A percentile compares a stretch with the other conserved stretches of the same genome.
Conservation (phyloP, 1,140 invertebrate genomes). For the Aphaenogaster rudis region DNA sequence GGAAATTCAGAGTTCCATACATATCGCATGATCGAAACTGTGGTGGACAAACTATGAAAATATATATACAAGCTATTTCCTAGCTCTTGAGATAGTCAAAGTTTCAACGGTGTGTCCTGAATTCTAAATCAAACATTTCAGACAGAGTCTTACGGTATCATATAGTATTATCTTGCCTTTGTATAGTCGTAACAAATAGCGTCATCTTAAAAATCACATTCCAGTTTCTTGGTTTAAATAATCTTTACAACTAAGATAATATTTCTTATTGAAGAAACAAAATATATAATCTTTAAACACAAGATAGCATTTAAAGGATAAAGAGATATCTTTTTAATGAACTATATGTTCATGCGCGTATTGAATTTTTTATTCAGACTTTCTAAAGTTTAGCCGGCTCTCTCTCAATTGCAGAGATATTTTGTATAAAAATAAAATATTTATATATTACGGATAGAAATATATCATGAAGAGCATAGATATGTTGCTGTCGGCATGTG, state of each 20-base stretch:
- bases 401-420: neutral
- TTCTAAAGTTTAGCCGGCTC: neutral
- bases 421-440: neutral
- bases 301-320: neutral
- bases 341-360: neutral
- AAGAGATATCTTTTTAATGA: conserved; percentile 23
- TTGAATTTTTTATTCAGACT: neutral
- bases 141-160: neutral
- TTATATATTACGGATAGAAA: neutral
- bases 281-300: neutral
- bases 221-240: neutral
- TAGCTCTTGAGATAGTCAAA: conserved; percentile 29
- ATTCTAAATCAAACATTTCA: conserved; percentile 12
- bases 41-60: conserved; percentile 26
- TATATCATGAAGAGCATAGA: conserved; percentile 4
- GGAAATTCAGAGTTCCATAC: conserved; percentile 19
- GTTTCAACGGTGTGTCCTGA: conserved; percentile 8
- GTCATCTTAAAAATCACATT: neutral
- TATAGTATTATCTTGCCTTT: neutral
- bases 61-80: conserved; percentile 23
- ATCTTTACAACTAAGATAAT: neutral
- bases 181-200: neutral
- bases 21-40: conserved; percentile 29
- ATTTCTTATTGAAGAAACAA: conserved; percentile 1
- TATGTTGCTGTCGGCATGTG: neutral